Base-by-base conservation (phyloP, 2,113 vertebrate species). In the Gorsachius goisagi region DNA sequence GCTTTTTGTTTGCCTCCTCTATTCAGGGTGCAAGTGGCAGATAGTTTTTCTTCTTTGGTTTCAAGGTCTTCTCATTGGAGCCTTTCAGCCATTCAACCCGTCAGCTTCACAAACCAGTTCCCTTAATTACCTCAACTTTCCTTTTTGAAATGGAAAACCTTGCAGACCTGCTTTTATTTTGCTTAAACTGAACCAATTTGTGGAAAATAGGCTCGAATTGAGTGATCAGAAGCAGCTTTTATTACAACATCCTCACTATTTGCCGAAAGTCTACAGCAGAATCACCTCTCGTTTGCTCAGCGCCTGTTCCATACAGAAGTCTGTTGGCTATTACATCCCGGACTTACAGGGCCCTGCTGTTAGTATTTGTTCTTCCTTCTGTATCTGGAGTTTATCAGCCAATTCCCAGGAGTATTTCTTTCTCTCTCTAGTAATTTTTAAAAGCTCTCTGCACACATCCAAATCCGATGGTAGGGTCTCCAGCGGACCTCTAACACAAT, bases 321-420 rank as follows among this genome's bases (percentile, higher is more conserved):
- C 88, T 69, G 53, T 58, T 0, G 5, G 82, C 49, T 58, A 23
- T 83, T 80, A 53, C 71, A 88, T 76, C 85, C 49, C 0, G 0
- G 80, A 62, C 15, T 68, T 85, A 58, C n/a, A 79, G 62, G 41
- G 78, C 91, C 79, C 41, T 50, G 32, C 82, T 93, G 88, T 20
- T 88, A 58, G 67, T 80, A 59, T 95, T 96, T 95, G 59, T 83
- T 95, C 82, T 96, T 90, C 72, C 26, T 83, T 77, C 88, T 91
- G 0, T 17, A 88, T 58, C 67, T 63, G 79, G 50, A 95, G 80
- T 96, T 90, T 82, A 94, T 79, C 88, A 93, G 55, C 37, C 88
- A 77, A 0, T 44, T 91, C 95, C 95, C 88, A 1, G 0, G 93
- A 66, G 88, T 33, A 50, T 88, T 88, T 96, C 71, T 64, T 66